Conservation (phyloP, 2,888 invertebrate genomes). For the Orthosia incerta region DNA sequence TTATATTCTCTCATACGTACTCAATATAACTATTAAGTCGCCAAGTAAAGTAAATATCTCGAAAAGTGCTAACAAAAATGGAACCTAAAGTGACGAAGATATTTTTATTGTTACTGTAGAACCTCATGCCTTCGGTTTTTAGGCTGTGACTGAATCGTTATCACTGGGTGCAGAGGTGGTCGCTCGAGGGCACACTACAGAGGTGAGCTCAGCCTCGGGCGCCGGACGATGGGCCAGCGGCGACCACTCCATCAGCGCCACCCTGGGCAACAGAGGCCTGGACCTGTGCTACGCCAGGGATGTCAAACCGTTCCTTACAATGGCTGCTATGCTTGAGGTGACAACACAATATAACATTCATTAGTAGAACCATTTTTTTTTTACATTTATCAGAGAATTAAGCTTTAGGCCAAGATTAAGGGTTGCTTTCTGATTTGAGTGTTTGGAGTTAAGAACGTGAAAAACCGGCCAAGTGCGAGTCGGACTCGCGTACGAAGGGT, state of each 20-base stretch:
- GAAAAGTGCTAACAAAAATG: not conserved
- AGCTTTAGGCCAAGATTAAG: too few relatives aligned
- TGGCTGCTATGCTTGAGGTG: slow-evolving; percentile 87
- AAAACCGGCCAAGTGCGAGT: too few relatives aligned
- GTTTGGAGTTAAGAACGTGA: too few relatives aligned
- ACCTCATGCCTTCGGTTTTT: slow-evolving; percentile 21
- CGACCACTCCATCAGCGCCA: slow-evolving; percentile 84
- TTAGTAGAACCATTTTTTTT: not conserved
- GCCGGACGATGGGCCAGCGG: slow-evolving; percentile 83
- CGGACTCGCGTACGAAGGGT: too few relatives aligned
- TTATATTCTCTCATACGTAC: not conserved
- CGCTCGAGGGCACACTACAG: slow-evolving; percentile 80
- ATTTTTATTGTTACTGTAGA: not conserved
- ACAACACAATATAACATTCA: not conserved
- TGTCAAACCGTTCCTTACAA: slow-evolving; percentile 84
- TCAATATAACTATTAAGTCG: too few relatives aligned
- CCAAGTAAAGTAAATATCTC: too few relatives aligned
- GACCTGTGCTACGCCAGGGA: slow-evolving; percentile 86
- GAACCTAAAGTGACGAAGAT: not conserved
- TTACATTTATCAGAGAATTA: too few relatives aligned
- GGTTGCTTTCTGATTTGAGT: too few relatives aligned
- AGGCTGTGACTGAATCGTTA: slow-evolving; percentile 82
- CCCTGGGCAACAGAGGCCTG: slow-evolving; percentile 86
- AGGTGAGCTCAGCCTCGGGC: slow-evolving; percentile 84
- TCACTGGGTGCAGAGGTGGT: slow-evolving; percentile 87